Evolutionary conservation across 2,113 vertebrate species (phyloP).

Genomic region (Epinephelus lanceolatus): DNA sequence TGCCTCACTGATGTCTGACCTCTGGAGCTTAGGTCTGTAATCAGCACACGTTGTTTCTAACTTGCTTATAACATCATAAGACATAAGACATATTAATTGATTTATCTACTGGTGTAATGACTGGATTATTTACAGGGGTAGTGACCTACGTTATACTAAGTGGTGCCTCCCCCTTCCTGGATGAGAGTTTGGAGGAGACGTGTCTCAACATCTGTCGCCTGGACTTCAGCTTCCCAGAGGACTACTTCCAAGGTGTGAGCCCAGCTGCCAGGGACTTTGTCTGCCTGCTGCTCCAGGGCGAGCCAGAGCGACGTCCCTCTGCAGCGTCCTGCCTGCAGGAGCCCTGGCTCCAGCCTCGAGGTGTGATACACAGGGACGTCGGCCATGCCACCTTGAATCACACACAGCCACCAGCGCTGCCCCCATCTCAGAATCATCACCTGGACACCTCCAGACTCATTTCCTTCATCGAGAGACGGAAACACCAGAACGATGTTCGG

Average conservation of each 20-base stretch:
- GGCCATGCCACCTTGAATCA: slow-evolving; percentile 42
- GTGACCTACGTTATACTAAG: slow-evolving; percentile 96
- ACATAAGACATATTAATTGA: neutral
- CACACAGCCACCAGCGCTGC: slow-evolving; percentile 46
- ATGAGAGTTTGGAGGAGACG: slow-evolving; percentile 98
- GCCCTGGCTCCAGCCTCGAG: slow-evolving; percentile 91
- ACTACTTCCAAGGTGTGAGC: slow-evolving; percentile 98
- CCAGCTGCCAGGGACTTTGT: slow-evolving; percentile 95
- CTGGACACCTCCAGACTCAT: slow-evolving; percentile 96
- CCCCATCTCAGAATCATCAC: slow-evolving; percentile 62
- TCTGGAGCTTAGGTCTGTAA: slow-evolving; percentile 91
- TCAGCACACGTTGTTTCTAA: neutral
- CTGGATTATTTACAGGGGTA: slow-evolving; percentile 83
- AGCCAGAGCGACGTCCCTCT: slow-evolving; percentile 89
- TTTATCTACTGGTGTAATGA: neutral
- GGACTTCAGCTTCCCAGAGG: slow-evolving; percentile 98
- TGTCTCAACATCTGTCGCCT: slow-evolving; percentile 99
- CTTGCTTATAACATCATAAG: neutral
- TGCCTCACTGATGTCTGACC: slow-evolving; percentile 92
- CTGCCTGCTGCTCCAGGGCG: slow-evolving; percentile 91
- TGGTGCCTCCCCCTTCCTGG: slow-evolving; percentile 97
- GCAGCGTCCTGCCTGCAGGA: slow-evolving; percentile 92
- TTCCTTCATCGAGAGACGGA: slow-evolving; percentile 97
- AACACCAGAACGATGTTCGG: slow-evolving; percentile 96
- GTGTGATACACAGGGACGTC: slow-evolving; percentile 38